Evolutionary conservation across 2,888 invertebrate species (phyloP).

Genomic region (Hecatera dysodea): DNA sequence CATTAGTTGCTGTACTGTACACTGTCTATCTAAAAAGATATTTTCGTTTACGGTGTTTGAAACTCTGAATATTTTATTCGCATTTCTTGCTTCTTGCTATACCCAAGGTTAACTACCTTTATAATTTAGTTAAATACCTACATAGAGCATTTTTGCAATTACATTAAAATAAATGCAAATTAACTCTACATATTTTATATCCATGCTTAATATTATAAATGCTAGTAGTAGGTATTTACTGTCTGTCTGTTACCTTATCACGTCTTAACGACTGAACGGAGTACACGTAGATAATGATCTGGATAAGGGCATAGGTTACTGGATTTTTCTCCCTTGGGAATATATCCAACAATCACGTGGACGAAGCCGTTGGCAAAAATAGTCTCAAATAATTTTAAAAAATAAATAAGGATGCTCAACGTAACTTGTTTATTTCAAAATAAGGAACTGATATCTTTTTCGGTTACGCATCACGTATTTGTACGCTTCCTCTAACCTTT

Average conservation of each 20-base stretch:
- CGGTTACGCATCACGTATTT: conserved; percentile 29
- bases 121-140: conserved; percentile 1
- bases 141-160: neutral
- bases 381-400: neutral
- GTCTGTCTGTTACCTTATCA: too few species aligned
- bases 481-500: conserved; percentile 45
- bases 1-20: conserved; percentile 39
- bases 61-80: conserved; percentile 14
- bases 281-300: too few species aligned
- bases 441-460: conserved; percentile 31
- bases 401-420: conserved; percentile 3
- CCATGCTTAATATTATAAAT: too few species aligned
- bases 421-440: conserved; percentile 10
- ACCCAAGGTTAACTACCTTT: conserved; percentile 25
- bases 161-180: neutral
- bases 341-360: too few species aligned
- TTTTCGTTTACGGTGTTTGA: conserved; percentile 40
- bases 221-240: too few species aligned
- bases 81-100: conserved; percentile 30
- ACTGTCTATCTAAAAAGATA: conserved; percentile 46
- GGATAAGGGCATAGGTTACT: too few species aligned
- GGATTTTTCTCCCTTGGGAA: too few species aligned
- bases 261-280: too few species aligned
- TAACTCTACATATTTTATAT: neutral
- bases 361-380: too few species aligned